Base-by-base conservation (phyloP, 35 echinoderm and acorn worm genomes). In the Apostichopus californicus region DNA sequence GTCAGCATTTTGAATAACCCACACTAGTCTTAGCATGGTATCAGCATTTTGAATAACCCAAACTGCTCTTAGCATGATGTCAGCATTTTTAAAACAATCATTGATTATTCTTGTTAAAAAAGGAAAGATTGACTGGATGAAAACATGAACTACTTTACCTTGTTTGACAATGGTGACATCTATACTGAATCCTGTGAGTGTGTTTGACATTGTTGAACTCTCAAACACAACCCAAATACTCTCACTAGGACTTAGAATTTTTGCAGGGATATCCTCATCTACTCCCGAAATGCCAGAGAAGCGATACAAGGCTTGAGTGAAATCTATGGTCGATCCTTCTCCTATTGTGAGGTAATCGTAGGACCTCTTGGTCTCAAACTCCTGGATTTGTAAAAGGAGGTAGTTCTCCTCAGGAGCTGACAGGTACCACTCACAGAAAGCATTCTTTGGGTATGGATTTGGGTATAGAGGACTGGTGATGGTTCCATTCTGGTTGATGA, bases 381-480 rank as follows among this genome's bases (percentile, higher is more conserved):
- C 60, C 21, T 8, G 6, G 20, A 89, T 73, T 15, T 89, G 61
- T 18, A 89, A 26, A 26, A 89, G 64, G 20, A 75, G 6, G 86
- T 66, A 89, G 21, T 89, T 89, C 22, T 55, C 63, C 64, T 72
- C 18, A 22, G 86, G 68, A 54, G 86, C 60, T 21, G 14, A 6
- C 61, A 89, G 5, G 63, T 73, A 89, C 86, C 86, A 89, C 8
- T 89, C 61, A 64, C 86, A 89, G 6, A 68, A 8, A 55, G 22
- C 61, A 75, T 89, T 54, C 0, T 68, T 6, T 73, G 86, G 86
- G 63, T 89, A 89, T 3, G 86, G 61, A 3, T 21, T 15, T 13
- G 86, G 86, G 53, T 89, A 89, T 26, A 52, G 22, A 10, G 68
- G 86, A 20, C 86, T 89, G 63, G 86, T 89, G 86, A 89, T 23